phyloP scores from a whole-genome alignment of 2,888 invertebrate genomes.

The Eucriotettix oculatus region DNA sequence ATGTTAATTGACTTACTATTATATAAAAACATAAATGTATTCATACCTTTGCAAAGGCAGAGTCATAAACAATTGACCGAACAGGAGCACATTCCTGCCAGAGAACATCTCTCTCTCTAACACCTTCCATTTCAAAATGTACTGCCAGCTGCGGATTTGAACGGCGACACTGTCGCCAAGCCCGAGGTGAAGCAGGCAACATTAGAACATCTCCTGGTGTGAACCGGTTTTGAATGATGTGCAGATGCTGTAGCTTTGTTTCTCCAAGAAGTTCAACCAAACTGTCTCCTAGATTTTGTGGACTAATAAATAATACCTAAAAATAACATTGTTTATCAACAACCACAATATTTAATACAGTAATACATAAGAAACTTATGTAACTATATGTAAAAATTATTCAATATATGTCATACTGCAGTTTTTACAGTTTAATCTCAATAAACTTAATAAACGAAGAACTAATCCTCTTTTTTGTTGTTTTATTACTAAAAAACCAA shows the following conservation, averaged over 20 bases:
- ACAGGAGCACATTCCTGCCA: conserved; percentile 56
- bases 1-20: background rate
- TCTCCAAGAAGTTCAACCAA: conserved; percentile 48
- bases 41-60: conserved; percentile 39
- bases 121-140: conserved; percentile 47
- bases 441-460: too few species aligned
- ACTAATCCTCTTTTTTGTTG: too few species aligned
- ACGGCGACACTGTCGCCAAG: conserved; percentile 34
- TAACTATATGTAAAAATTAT: too few species aligned
- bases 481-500: too few species aligned
- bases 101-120: conserved; percentile 38
- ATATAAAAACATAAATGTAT: background rate
- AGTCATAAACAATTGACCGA: conserved; percentile 42
- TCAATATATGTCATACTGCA: too few species aligned
- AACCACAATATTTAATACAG: too few species aligned
- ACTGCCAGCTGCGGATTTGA: conserved; percentile 46
- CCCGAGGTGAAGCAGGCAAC: conserved; percentile 15
- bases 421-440: too few species aligned
- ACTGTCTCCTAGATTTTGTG: conserved; percentile 60
- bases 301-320: conserved; percentile 45
- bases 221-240: conserved; percentile 56
- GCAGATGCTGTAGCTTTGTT: conserved; percentile 44
- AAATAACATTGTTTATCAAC: background rate
- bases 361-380: too few species aligned
- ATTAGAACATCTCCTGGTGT: conserved; percentile 33